Percentiles rank a stretch among this genome's conserved stretches.
These are phyloP conservation scores for Ctenomys sociabilis DNA, from an alignment of 2,113 vertebrate genomes.

Conservation along the genomic window DNA sequence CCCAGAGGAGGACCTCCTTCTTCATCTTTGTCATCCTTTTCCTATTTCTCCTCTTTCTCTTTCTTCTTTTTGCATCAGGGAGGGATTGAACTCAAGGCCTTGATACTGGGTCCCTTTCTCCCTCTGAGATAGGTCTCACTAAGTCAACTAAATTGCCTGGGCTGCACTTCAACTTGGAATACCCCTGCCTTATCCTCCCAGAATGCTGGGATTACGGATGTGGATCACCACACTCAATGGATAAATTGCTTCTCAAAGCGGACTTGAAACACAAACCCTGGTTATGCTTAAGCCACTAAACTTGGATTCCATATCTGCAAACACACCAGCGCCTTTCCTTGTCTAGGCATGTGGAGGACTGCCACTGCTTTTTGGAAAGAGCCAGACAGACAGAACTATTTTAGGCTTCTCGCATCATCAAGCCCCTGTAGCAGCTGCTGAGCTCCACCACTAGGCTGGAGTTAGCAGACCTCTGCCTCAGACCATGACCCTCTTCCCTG, in stretches of 20 bases:
- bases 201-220: not conserved
- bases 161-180: not conserved
- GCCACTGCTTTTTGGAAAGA: not conserved
- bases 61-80: not conserved
- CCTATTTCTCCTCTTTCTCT: too few relatives aligned
- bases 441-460: not conserved
- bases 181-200: not conserved
- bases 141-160: not conserved
- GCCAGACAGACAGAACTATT: fast-evolving
- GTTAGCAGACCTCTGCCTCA: not conserved
- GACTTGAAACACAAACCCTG: not conserved
- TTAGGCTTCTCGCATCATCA: not conserved
- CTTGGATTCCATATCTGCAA: not conserved
- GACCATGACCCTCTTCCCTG: not conserved
- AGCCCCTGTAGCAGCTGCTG: not conserved
- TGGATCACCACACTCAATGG: not conserved
- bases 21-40: not conserved
- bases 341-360: fast-evolving
- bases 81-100: not conserved
- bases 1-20: not conserved
- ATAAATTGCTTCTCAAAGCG: not conserved
- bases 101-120: not conserved
- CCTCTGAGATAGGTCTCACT: not conserved
- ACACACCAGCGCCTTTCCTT: not conserved
- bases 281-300: not conserved